Percentiles rank a stretch among this genome's conserved stretches.
These are phyloP conservation scores for Crax fasciolata DNA, from an alignment of 2,797 vertebrate genomes.

Conservation along the genomic window DNA sequence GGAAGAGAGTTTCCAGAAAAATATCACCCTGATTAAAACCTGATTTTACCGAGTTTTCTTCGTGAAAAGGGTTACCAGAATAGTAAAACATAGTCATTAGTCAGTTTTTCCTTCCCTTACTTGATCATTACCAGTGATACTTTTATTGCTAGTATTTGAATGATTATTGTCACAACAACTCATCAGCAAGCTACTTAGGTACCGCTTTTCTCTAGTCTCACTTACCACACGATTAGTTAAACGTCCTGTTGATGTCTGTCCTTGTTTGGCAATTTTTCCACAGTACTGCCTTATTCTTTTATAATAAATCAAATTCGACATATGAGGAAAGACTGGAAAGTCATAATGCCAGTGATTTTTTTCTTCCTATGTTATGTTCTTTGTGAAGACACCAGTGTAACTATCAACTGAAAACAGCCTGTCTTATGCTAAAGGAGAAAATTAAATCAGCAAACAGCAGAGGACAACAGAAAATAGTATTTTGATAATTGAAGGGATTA, in stretches of 20 bases:
- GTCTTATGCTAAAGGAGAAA: background rate
- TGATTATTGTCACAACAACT: constrained; percentile 47
- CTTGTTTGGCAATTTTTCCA: constrained; percentile 60
- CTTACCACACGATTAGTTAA: background rate
- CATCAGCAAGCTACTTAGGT: constrained; percentile 22
- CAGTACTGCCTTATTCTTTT: background rate
- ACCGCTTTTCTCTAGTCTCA: background rate
- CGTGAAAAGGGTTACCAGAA: constrained; percentile 75
- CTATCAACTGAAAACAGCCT: background rate
- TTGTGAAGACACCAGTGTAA: background rate
- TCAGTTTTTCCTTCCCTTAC: constrained; percentile 73
- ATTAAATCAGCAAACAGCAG: background rate
- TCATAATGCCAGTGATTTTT: background rate
- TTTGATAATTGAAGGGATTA: background rate
- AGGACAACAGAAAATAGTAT: background rate
- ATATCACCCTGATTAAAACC: constrained; percentile 72
- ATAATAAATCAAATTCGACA: background rate
- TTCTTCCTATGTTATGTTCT: background rate
- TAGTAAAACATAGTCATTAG: constrained; percentile 56
- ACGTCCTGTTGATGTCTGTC: background rate
- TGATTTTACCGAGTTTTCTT: constrained; percentile 65
- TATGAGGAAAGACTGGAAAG: constrained; percentile 20
- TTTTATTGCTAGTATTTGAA: constrained; percentile 57
- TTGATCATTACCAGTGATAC: constrained; percentile 70
- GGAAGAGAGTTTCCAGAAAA: constrained; percentile 74